Conservation (phyloP, 37 sponge, comb jelly and placozoan genomes). For the Aphrocallistes beatrix region DNA sequence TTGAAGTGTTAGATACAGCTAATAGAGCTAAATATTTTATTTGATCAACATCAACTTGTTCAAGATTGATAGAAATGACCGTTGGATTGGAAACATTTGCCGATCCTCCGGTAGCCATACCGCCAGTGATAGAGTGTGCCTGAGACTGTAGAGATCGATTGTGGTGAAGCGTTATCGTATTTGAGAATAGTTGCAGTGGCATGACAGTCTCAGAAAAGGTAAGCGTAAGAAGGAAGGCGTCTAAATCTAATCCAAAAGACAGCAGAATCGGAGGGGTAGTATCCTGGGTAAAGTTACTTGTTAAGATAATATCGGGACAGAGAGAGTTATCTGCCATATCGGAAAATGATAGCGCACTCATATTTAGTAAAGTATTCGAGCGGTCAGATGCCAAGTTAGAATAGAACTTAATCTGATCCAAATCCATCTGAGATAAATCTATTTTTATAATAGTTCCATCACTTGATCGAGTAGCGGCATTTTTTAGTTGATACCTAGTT, state of each 20-base stretch:
- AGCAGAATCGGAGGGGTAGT: not conserved
- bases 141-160: not conserved
- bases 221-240: not conserved
- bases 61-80: not conserved
- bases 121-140: not conserved
- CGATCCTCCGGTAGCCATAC: not conserved
- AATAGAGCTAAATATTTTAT: not conserved
- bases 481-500: constrained; percentile 19
- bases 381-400: not conserved
- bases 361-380: not conserved
- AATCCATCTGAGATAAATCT: not conserved
- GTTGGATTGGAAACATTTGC: not conserved
- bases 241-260: constrained; percentile 5
- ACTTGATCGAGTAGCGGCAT: not conserved
- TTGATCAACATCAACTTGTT: not conserved
- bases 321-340: constrained; percentile 22
- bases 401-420: constrained; percentile 22
- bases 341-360: not conserved
- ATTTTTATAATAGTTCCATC: constrained; percentile 11
- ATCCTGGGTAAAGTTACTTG: not conserved
- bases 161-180: not conserved
- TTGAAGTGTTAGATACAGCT: not conserved
- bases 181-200: not conserved
- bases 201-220: constrained; percentile 25
- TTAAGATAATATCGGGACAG: not conserved